Evolutionary conservation across 1,140 invertebrate genomes (phyloP).

Genomic region (Drosophila repletoides): DNA sequence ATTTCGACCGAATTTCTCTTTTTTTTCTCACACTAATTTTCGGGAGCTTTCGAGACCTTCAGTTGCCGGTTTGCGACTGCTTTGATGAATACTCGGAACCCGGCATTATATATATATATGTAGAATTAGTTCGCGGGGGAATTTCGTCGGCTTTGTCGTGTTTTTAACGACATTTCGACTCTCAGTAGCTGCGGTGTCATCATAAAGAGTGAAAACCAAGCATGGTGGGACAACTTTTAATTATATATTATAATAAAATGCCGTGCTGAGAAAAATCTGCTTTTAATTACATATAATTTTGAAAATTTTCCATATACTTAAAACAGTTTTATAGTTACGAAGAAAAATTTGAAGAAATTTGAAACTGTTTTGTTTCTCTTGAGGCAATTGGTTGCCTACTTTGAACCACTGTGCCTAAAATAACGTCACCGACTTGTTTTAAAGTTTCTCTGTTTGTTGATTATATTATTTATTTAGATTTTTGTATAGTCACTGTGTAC

Average conservation of each 20-base stretch:
- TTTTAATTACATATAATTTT: no score
- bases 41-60: background rate
- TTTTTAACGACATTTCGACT: background rate
- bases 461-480: slow-evolving; percentile 11
- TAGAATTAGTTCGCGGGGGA: background rate
- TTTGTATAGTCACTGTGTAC: slow-evolving; percentile 11
- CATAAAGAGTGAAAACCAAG: slow-evolving; percentile 1
- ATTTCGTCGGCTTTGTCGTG: slow-evolving; percentile 2
- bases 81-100: background rate
- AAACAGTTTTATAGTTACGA: no score
- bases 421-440: slow-evolving; percentile 5
- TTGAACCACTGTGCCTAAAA: background rate
- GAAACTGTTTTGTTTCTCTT: no score
- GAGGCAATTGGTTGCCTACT: no score
- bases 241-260: background rate
- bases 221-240: background rate
- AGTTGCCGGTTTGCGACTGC: slow-evolving; percentile 5
- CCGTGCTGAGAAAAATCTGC: no score
- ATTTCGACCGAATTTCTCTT: slow-evolving; percentile 28
- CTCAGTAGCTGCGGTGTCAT: background rate
- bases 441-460: background rate
- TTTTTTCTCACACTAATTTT: background rate
- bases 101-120: slow-evolving; percentile 34
- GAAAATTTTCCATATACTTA: no score
- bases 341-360: no score